Evolutionary conservation across 2,797 vertebrate species (phyloP), one percentile per base, ranked within the genome.

Genomic region (Protonibea diacanthus): DNA sequence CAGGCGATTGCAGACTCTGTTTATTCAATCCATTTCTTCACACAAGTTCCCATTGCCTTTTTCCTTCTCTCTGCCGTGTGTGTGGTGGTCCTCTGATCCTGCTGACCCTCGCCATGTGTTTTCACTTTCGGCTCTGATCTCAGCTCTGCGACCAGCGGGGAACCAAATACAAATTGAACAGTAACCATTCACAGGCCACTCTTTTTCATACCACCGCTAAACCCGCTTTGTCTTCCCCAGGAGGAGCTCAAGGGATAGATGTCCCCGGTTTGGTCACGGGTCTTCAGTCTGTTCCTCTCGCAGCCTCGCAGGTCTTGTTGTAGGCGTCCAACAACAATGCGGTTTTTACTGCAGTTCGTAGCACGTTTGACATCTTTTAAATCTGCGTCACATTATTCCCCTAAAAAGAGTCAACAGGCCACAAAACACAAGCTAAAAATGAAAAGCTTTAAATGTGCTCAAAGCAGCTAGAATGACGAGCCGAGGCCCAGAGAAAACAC

Each of bases 141-240:
- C 96, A 96, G 96, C 98, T 96, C 97, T 94, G 96, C 96, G 96
- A 98, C 97, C 98, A 98, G 97, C 96, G 94, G 97, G 97, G 97
- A 99, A 98, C 97, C 96, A 97, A 97, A 98, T 97, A 98, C 98
- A 99, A 99, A 99, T 99, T 99, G 97, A 99, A 99, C 98, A 97
- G 97, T 99, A 99, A 99, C 97, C 96, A 97, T 99, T 99, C 96
- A 97, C 97, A 98, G 97, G 95, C 97, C 95, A 81, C 91, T 95
- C 96, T 96, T 62, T 88, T 97, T 96, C 96, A 96, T 95, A 94
- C 94, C 95, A 90, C 96, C 92, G 96, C 94, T 96, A 97, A 97
- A 95, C 95, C 95, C 85, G 94, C 96, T 97, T 97, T 97, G 97
- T 97, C 95, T 96, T 96, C 95, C 95, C 93, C 93, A 48, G 80